phyloP scores from a whole-genome alignment of 2,797 vertebrate genomes.

The Tokudaia tokunoshimensis region DNA sequence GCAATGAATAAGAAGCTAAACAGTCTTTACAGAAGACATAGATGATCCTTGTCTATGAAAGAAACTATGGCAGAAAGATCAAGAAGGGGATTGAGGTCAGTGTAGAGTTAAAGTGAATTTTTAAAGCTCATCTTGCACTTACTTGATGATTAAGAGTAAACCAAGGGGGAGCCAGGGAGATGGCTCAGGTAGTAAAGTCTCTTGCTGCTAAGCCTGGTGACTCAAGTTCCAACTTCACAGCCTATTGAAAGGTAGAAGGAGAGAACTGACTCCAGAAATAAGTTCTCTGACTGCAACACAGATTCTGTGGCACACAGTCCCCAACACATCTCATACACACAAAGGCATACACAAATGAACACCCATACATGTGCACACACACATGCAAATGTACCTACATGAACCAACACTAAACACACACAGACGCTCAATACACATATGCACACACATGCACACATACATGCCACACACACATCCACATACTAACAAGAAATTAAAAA shows the following conservation, averaged over 20 bases:
- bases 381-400: neutral
- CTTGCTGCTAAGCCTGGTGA: neutral
- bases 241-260: neutral
- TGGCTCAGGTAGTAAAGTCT: neutral
- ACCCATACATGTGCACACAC: neutral
- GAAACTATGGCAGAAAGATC: neutral
- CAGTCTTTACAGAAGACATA: no score
- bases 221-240: neutral
- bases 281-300: neutral
- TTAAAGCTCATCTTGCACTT: neutral
- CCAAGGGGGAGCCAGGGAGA: neutral
- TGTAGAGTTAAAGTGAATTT: neutral
- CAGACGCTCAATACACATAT: neutral
- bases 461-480: neutral
- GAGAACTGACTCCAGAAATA: neutral
- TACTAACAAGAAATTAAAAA: neutral
- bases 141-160: neutral
- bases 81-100: neutral
- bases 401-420: neutral
- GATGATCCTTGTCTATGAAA: neutral
- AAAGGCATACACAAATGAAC: neutral
- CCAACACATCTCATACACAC: neutral
- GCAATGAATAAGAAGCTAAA: neutral
- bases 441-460: neutral
- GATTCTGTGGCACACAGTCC: neutral